phyloP scores from a whole-genome alignment of 1,140 invertebrate genomes.

The Drosophila lacertosa region DNA sequence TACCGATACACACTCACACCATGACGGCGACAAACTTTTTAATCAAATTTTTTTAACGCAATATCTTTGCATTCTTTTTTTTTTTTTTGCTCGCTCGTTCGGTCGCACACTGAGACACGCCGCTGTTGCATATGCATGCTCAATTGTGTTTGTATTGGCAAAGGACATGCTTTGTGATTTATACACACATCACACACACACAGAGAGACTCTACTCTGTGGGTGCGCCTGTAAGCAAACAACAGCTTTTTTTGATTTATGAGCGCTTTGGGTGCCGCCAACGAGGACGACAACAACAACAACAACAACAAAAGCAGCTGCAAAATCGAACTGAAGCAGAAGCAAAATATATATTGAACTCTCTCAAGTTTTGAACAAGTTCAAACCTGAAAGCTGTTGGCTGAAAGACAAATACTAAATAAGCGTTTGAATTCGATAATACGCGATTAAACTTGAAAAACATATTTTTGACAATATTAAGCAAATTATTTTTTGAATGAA shows the following conservation, averaged over 20 bases:
- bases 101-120: slow-evolving; percentile 19
- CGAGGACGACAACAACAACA: slow-evolving; percentile 25
- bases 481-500: too few species aligned
- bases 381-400: slow-evolving; percentile 56
- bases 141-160: slow-evolving; percentile 83
- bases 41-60: slow-evolving; percentile 80
- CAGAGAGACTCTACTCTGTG: too few species aligned
- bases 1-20: slow-evolving; percentile 28
- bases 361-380: slow-evolving; percentile 61
- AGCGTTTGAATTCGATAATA: background rate
- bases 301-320: slow-evolving; percentile 21
- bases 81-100: slow-evolving; percentile 41
- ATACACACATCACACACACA: slow-evolving; percentile 73
- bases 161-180: slow-evolving; percentile 83
- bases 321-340: slow-evolving; percentile 45
- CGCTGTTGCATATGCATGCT: slow-evolving; percentile 80
- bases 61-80: slow-evolving; percentile 58
- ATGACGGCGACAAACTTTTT: slow-evolving; percentile 77
- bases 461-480: too few species aligned
- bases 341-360: slow-evolving; percentile 57
- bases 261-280: slow-evolving; percentile 72
- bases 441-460: background rate
- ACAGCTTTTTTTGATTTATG: slow-evolving; percentile 77
- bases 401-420: slow-evolving; percentile 12
- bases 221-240: slow-evolving; percentile 38